Percentiles rank a stretch among this genome's conserved stretches.
Evolutionary conservation across 2,113 vertebrate genomes (phyloP).

Genomic region (Nanger granti): DNA sequence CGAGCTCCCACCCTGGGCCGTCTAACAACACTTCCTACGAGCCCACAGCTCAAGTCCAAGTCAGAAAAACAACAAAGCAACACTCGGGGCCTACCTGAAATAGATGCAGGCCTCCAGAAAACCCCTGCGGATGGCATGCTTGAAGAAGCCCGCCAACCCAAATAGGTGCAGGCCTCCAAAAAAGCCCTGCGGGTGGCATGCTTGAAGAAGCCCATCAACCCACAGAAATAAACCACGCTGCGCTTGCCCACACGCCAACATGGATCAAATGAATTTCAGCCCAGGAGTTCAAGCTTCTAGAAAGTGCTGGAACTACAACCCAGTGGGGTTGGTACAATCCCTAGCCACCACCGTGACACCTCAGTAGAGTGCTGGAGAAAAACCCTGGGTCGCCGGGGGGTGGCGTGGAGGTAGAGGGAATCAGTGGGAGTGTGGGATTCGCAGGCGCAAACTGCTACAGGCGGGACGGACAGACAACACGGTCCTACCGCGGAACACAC

Average conservation of each 20-base stretch:
- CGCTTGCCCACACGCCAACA: accelerated
- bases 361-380: not conserved
- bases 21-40: not conserved
- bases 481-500: accelerated
- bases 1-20: accelerated
- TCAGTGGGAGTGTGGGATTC: not conserved
- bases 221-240: not conserved
- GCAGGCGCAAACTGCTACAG: not conserved
- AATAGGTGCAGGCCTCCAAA: not conserved
- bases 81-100: not conserved
- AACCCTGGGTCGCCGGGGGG: accelerated
- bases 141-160: not conserved
- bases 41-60: not conserved
- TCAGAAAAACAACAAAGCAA: not conserved
- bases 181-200: not conserved
- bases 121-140: not conserved
- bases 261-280: not conserved
- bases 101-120: not conserved
- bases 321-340: accelerated
- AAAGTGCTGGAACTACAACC: not conserved
- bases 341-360: not conserved
- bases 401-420: not conserved
- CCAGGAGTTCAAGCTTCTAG: not conserved
- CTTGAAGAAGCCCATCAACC: not conserved
- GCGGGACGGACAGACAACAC: not conserved